phyloP scores from a whole-genome alignment of 2,888 invertebrate species.

The Leptinotarsa juncta region DNA sequence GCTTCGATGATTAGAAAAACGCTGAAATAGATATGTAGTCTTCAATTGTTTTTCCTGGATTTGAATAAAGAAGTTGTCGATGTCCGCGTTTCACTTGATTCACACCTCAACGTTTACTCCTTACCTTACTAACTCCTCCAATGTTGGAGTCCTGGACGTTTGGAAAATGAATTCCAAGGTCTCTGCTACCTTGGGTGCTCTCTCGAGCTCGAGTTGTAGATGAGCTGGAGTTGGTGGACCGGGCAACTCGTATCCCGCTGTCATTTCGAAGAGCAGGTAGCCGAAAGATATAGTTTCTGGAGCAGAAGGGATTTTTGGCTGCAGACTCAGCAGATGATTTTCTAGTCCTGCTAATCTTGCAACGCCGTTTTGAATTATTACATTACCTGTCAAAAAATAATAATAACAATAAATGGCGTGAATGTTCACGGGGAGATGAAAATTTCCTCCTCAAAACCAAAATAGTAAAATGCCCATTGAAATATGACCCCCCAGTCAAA shows the following conservation, averaged over 20 bases:
- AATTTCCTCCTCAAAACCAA: too few relatives aligned
- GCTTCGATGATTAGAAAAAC: too few relatives aligned
- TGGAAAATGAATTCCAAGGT: constrained; percentile 84
- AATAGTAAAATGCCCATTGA: too few relatives aligned
- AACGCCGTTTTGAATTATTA: constrained; percentile 91
- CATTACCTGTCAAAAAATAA: constrained; percentile 85
- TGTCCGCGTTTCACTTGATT: too few relatives aligned
- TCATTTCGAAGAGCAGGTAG: constrained; percentile 92
- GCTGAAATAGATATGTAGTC: too few relatives aligned
- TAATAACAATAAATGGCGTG: background rate
- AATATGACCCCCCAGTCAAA: too few relatives aligned
- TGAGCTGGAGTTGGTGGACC: constrained; percentile 81
- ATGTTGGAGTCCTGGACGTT: constrained; percentile 75
- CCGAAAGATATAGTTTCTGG: constrained; percentile 82
- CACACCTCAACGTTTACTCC: background rate
- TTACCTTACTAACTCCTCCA: constrained; percentile 80
- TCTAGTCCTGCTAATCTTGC: constrained; percentile 90
- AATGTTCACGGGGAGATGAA: too few relatives aligned
- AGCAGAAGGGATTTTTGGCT: constrained; percentile 69
- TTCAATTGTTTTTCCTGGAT: too few relatives aligned
- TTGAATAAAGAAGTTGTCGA: background rate
- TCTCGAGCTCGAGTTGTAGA: constrained; percentile 75
- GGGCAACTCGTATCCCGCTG: constrained; percentile 84
- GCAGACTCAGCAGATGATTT: constrained; percentile 83
- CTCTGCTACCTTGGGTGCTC: constrained; percentile 82